Conservation (phyloP, 2,113 vertebrate species). For the Sphyrna mokarran region DNA sequence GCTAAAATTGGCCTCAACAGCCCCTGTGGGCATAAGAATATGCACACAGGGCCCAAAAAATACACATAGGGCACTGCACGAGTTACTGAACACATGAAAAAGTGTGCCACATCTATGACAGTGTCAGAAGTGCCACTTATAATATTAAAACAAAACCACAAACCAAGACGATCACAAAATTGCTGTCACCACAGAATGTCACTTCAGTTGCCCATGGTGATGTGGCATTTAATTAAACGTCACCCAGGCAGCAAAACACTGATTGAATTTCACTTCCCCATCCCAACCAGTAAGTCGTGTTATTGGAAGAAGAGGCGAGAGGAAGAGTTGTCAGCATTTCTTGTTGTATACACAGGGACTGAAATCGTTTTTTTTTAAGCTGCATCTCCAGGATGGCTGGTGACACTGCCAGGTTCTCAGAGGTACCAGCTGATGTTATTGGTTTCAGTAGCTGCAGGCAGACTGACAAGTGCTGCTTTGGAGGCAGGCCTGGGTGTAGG, state of each 20-base stretch:
- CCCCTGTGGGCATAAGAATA: neutral
- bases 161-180: neutral
- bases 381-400: neutral
- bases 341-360: neutral
- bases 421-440: neutral
- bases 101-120: neutral
- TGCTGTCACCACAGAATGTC: neutral
- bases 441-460: neutral
- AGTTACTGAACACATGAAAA: neutral
- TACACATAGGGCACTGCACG: neutral
- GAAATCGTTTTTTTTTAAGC: neutral
- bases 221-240: neutral
- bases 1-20: neutral
- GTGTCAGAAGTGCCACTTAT: neutral
- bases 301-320: neutral
- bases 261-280: conserved; percentile 20
- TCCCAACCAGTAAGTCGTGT: neutral
- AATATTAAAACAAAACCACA: neutral
- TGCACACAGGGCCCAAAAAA: neutral
- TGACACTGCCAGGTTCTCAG: neutral
- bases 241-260: neutral
- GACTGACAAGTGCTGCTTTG: neutral
- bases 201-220: neutral
- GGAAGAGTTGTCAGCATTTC: neutral
- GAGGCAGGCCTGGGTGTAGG: neutral